A percentile compares a stretch with the other conserved stretches of the same genome.
phyloP scores from a whole-genome alignment of 2,797 vertebrate genomes.

The Echiichthys vipera region DNA sequence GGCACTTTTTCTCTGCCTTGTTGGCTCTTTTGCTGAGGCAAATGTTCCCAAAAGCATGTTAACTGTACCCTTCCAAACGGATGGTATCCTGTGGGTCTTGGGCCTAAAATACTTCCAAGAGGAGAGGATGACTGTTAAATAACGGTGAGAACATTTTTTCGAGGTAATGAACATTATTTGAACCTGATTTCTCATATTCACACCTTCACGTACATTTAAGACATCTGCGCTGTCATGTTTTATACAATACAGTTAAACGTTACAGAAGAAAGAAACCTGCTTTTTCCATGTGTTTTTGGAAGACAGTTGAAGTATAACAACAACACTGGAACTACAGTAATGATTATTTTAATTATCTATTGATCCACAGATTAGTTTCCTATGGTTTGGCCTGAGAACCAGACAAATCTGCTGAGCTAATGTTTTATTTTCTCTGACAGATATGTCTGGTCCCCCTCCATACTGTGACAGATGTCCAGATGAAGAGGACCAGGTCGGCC shows the following conservation, averaged over 20 bases:
- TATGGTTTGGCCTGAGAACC: no score
- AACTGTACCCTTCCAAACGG: slow-evolving; percentile 54
- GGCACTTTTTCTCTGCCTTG: slow-evolving; percentile 28
- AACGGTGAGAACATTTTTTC: slow-evolving; percentile 37
- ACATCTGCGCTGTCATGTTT: neutral
- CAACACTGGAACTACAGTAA: neutral
- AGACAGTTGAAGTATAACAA: neutral
- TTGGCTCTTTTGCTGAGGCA: slow-evolving; percentile 28
- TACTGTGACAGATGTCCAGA: no score
- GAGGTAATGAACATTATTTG: slow-evolving; percentile 40
- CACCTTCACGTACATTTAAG: neutral
- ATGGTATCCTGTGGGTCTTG: slow-evolving; percentile 21
- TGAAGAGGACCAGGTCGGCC: no score
- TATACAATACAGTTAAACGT: neutral
- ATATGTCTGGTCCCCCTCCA: no score
- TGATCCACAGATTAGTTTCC: no score
- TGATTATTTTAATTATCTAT: no score
- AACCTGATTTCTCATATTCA: slow-evolving; percentile 32
- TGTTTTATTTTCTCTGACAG: no score
- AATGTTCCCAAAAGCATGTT: slow-evolving; percentile 42
- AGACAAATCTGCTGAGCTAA: no score
- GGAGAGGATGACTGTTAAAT: slow-evolving; percentile 41
- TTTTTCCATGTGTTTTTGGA: neutral
- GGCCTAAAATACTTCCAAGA: slow-evolving; percentile 60
- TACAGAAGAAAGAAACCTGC: neutral